Evolutionary conservation across 2,113 vertebrate species (phyloP).

Genomic region (Bubo blakistoni): DNA sequence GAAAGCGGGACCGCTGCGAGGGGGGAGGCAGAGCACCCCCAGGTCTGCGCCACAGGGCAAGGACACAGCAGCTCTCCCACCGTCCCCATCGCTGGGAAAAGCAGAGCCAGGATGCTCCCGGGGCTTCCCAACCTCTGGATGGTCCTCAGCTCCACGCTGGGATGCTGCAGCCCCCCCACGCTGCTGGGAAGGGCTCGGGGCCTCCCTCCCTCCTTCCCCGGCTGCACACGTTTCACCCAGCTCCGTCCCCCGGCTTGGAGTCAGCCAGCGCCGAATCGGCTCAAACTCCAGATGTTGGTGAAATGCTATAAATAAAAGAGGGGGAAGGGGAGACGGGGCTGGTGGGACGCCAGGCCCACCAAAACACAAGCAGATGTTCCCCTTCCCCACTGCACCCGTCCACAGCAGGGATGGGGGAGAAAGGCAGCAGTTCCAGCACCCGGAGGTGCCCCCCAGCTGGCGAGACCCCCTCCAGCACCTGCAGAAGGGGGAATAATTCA

Average conservation of each 20-base stretch:
- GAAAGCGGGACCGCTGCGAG: fast-evolving
- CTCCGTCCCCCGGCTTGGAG: not conserved
- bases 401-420: not conserved
- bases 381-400: not conserved
- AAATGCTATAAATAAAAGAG: conserved; percentile 30
- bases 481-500: not conserved
- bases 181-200: not conserved
- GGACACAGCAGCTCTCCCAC: not conserved
- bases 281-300: conserved; percentile 50
- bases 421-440: not conserved
- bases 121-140: fast-evolving
- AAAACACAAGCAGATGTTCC: conserved; percentile 29
- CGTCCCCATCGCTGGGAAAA: not conserved
- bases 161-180: fast-evolving
- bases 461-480: not conserved
- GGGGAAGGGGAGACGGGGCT: not conserved
- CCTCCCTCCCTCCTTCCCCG: not conserved
- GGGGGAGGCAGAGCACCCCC: not conserved
- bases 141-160: fast-evolving
- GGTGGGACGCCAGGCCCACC: not conserved
- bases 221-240: not conserved
- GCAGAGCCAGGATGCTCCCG: not conserved
- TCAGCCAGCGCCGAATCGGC: not conserved
- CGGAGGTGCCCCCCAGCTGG: not conserved
- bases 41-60: fast-evolving